These are phyloP conservation scores for Nestor notabilis DNA, from an alignment of 2,113 vertebrate species.

Conservation along the genomic window DNA sequence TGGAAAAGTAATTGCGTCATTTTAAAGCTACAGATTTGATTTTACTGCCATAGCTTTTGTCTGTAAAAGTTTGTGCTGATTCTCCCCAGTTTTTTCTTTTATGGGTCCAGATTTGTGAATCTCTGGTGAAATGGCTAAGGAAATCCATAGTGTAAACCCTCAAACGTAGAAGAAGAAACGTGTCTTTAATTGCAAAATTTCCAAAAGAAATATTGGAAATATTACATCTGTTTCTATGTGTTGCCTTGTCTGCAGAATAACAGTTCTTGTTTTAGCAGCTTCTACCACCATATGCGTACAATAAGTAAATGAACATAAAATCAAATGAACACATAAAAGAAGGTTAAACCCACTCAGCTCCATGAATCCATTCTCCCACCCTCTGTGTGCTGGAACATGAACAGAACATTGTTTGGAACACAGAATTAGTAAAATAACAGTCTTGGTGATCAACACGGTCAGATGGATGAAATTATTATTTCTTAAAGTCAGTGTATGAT, in stretches of 20 bases:
- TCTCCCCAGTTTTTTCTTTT: background rate
- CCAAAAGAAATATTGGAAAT: background rate
- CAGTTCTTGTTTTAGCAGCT: constrained; percentile 44
- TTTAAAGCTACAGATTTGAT: constrained; percentile 14
- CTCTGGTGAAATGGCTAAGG: background rate
- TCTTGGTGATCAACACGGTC: constrained; percentile 29
- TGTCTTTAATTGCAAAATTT: constrained; percentile 44
- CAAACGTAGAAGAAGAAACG: background rate
- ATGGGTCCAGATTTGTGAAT: background rate
- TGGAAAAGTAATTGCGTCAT: background rate
- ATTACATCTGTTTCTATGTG: background rate
- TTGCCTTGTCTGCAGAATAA: constrained; percentile 35
- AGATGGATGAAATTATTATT: constrained; percentile 46
- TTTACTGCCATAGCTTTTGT: background rate
- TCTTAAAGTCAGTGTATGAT: constrained; percentile 6
- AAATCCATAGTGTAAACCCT: background rate
- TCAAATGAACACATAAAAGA: constrained; percentile 65
- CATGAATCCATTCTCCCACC: constrained; percentile 61
- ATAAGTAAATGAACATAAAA: constrained; percentile 71
- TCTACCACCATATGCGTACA: constrained; percentile 59
- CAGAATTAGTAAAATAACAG: constrained; percentile 69
- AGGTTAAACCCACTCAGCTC: constrained; percentile 62
- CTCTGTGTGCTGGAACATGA: constrained; percentile 59
- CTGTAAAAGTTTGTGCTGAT: background rate
- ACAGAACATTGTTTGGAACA: constrained; percentile 53